These are phyloP conservation scores for Megastigmus dorsalis DNA, from an alignment of 2,888 invertebrate species.

Conservation along the genomic window DNA sequence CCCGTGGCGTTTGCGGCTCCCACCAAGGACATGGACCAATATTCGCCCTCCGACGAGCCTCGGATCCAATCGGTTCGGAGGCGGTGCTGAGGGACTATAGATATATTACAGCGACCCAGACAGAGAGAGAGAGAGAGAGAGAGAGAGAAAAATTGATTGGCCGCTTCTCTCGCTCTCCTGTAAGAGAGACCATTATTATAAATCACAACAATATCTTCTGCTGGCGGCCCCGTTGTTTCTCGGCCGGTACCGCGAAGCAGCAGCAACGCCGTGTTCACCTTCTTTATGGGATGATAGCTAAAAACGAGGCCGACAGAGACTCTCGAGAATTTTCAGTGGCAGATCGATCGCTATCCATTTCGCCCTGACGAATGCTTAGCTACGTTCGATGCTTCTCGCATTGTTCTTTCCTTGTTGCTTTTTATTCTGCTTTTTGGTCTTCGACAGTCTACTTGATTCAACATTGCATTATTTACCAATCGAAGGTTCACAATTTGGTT, in stretches of 20 bases:
- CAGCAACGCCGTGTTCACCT: no score
- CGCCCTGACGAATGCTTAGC: background rate
- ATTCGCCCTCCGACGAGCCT: constrained; percentile 7
- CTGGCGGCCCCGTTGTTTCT: background rate
- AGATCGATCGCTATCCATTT: background rate
- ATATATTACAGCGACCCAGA: no score
- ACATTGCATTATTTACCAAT: no score
- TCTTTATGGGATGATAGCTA: constrained; percentile 22
- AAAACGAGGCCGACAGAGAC: background rate
- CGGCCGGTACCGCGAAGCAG: no score
- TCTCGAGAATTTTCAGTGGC: background rate
- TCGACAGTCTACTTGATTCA: no score
- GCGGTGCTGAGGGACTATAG: no score
- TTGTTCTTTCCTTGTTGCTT: background rate
- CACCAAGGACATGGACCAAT: constrained; percentile 21
- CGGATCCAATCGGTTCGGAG: constrained; percentile 22
- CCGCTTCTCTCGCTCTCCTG: background rate
- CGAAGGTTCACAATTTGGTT: no score
- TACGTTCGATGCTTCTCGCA: background rate
- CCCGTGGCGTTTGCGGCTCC: background rate
- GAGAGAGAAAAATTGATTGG: constrained; percentile 34
- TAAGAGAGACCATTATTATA: constrained; percentile 38
- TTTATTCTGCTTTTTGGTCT: no score
- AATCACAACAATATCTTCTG: constrained; percentile 44
- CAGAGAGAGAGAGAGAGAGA: background rate